Evolutionary conservation across 2,797 vertebrate species (phyloP).

Genomic region (Falco columbarius): DNA sequence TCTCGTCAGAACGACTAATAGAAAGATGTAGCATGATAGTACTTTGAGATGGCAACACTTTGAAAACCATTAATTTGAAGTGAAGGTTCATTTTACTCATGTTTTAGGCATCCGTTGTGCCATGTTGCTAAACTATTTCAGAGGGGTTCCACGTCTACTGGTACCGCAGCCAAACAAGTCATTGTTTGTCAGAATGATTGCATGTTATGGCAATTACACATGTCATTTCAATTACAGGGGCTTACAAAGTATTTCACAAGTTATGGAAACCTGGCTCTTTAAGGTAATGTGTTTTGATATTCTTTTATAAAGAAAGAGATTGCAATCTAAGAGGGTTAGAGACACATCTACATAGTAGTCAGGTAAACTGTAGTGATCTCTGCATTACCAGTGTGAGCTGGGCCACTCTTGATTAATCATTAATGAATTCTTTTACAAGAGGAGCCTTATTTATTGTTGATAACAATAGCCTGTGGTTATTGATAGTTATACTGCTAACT

Average conservation of each 20-base stretch:
- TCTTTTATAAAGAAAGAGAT: not conserved
- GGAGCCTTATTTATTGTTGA: not conserved
- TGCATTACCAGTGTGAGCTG: not conserved
- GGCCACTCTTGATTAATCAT: not conserved
- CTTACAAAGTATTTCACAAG: conserved; percentile 86
- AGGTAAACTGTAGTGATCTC: not conserved
- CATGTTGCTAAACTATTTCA: not conserved
- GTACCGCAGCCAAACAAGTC: not conserved
- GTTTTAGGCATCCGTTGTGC: not conserved
- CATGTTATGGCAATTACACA: not conserved
- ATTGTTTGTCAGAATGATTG: not conserved
- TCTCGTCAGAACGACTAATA: not conserved
- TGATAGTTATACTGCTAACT: not conserved
- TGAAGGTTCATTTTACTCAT: not conserved
- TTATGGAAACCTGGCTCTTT: conserved; percentile 80
- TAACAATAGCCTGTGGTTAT: not conserved
- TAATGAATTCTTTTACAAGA: conserved; percentile 1
- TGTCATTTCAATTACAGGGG: conserved; percentile 81
- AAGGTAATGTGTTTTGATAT: conserved; percentile 79
- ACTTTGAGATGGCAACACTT: not conserved
- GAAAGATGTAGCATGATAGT: not conserved
- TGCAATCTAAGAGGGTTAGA: not conserved
- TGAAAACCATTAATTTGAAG: not conserved
- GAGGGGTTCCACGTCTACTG: not conserved
- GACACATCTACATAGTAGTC: not conserved